Evolutionary conservation across 2,113 vertebrate species (phyloP), one percentile per base, ranked within the genome.

Genomic region (Tenrec ecaudatus): DNA sequence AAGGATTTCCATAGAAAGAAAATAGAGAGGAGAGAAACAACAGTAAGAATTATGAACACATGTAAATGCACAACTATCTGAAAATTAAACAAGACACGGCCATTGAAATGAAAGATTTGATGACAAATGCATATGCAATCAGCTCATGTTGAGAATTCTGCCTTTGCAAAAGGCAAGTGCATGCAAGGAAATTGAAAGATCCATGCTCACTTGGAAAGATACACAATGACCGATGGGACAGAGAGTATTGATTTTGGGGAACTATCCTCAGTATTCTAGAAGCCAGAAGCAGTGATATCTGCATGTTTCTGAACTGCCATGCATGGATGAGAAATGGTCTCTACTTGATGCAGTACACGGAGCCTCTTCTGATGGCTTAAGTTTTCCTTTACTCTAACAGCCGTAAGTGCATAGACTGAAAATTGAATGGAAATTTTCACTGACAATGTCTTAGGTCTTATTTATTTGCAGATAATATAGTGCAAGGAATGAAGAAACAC

Each of bases 1-100:
- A 99, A 99, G 99, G 98, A 98, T 98, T 99, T 98, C 98, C 99
- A 98, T 98, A 98, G 98, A 98, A 97, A 98, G 98, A 98, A 98
- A 98, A 98, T 98, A 98, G 98, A 98, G 98, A 98, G 96, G 98
- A 98, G 97, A 98, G 98, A 99, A 98, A 99, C 98, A 99, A 98
- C 97, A 96, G 97, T 99, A 99, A 99, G 98, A 98, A 98, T 98
- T 95, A 97, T 98, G 98, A 98, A 94, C 96, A 98, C 97, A 97
- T 97, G 98, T 97, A 97, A 98, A 98, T 97, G 97, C 84, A 96
- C 83, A 94, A 91, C 82, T 95, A 96, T 95, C 91, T 96, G 96
- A 98, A 98, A 96, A 98, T 97, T 97, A 98, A 98, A 96, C 96
- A 96, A 97, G 97, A 97, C 95, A 97, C 96, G 94, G 96, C 98